Evolutionary conservation across 2,888 invertebrate species (phyloP).

Genomic region (Chrysopilus asiliformis): DNA sequence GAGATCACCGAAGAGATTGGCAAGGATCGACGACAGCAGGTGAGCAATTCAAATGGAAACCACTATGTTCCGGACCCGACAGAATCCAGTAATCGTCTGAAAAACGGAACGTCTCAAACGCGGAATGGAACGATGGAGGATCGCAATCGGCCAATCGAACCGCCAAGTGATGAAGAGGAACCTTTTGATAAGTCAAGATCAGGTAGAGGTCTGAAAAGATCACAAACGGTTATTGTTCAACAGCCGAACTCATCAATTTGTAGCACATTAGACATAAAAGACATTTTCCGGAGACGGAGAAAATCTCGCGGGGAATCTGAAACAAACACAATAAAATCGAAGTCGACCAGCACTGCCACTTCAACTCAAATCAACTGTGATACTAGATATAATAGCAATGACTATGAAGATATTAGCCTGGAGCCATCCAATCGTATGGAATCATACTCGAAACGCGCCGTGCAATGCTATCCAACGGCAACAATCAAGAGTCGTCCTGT

Average conservation of each 20-base stretch:
- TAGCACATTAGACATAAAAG: slow-evolving; percentile 21
- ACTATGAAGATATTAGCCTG: slow-evolving; percentile 10
- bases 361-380: slow-evolving; percentile 26
- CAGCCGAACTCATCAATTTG: slow-evolving; percentile 18
- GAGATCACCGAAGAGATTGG: slow-evolving; percentile 17
- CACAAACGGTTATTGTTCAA: slow-evolving; percentile 29
- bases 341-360: too few relatives aligned
- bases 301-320: slow-evolving; percentile 17
- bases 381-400: slow-evolving; percentile 19
- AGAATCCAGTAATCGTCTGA: slow-evolving; percentile 12
- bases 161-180: not conserved
- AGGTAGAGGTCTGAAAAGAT: slow-evolving; percentile 25
- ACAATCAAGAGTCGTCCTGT: slow-evolving; percentile 21
- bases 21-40: not conserved
- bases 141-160: not conserved
- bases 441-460: slow-evolving; percentile 6
- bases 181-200: slow-evolving; percentile 13
- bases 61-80: slow-evolving; percentile 29
- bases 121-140: not conserved
- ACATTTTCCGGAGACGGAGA: slow-evolving; percentile 18
- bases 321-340: too few relatives aligned
- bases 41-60: slow-evolving; percentile 14
- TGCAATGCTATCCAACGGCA: slow-evolving; percentile 15
- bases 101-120: not conserved
- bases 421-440: slow-evolving; percentile 5